These are phyloP conservation scores for Montipora efflorescens DNA, from an alignment of 64 coral and sea anemone species.

Conservation along the genomic window DNA sequence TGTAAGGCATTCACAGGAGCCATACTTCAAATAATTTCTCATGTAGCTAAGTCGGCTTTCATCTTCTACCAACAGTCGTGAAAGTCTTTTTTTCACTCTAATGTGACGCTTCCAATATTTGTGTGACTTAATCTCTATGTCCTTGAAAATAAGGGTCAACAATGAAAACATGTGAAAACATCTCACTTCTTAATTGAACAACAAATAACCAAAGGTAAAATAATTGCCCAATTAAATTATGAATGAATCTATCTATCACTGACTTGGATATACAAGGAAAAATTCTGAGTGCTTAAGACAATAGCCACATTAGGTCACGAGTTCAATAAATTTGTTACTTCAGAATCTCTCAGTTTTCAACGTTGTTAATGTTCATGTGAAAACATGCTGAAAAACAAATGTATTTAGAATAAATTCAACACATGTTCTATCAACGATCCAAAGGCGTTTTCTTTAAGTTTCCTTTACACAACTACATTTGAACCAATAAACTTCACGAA, in stretches of 20 bases:
- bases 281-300: too few relatives aligned
- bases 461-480: too few relatives aligned
- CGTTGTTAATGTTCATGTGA: background rate
- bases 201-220: too few relatives aligned
- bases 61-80: background rate
- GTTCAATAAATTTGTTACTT: too few relatives aligned
- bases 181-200: too few relatives aligned
- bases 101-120: background rate
- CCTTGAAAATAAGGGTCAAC: background rate
- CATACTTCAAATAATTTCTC: constrained; percentile 3
- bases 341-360: too few relatives aligned
- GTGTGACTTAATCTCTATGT: background rate
- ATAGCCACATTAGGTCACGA: too few relatives aligned
- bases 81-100: background rate
- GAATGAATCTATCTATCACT: too few relatives aligned
- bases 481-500: background rate
- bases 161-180: too few relatives aligned
- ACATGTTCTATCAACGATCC: too few relatives aligned
- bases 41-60: constrained; percentile 1
- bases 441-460: background rate
- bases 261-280: too few relatives aligned
- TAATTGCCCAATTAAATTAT: too few relatives aligned
- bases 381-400: background rate
- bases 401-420: background rate
- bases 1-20: background rate